phyloP scores from a whole-genome alignment of 2,797 vertebrate genomes.

The Podarcis siculus region DNA sequence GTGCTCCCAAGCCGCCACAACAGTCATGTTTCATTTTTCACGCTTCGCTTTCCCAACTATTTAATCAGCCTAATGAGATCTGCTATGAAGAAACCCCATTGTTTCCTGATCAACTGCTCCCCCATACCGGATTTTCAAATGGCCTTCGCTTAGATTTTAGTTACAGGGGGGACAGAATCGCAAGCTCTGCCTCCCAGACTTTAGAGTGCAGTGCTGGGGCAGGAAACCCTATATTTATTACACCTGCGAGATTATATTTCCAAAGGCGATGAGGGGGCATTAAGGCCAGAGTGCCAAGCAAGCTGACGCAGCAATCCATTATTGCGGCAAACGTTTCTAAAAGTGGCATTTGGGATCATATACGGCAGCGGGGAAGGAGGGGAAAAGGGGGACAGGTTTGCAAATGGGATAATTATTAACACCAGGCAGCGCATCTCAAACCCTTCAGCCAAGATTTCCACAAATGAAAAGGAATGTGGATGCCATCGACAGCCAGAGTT shows the following conservation, averaged over 20 bases:
- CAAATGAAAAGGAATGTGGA: not conserved
- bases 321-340: not conserved
- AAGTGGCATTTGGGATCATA: not conserved
- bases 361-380: conserved; percentile 28
- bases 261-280: not conserved
- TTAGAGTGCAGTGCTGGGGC: not conserved
- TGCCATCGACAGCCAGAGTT: not conserved
- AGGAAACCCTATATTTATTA: not conserved
- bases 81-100: conserved; percentile 72
- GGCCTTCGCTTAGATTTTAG: conserved; percentile 46
- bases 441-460: not conserved
- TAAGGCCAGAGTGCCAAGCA: not conserved
- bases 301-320: not conserved
- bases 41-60: conserved; percentile 64
- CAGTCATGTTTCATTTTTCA: conserved; percentile 70
- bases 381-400: not conserved
- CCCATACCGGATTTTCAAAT: conserved; percentile 54
- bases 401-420: conserved; percentile 3
- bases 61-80: conserved; percentile 77
- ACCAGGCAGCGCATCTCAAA: not conserved
- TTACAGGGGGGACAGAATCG: conserved; percentile 30
- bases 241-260: not conserved
- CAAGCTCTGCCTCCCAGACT: conserved; percentile 25
- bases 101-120: conserved; percentile 61
- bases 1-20: conserved; percentile 48